Base-by-base conservation (phyloP, 1,140 invertebrate genomes). In the Diabrotica undecimpunctata region DNA sequence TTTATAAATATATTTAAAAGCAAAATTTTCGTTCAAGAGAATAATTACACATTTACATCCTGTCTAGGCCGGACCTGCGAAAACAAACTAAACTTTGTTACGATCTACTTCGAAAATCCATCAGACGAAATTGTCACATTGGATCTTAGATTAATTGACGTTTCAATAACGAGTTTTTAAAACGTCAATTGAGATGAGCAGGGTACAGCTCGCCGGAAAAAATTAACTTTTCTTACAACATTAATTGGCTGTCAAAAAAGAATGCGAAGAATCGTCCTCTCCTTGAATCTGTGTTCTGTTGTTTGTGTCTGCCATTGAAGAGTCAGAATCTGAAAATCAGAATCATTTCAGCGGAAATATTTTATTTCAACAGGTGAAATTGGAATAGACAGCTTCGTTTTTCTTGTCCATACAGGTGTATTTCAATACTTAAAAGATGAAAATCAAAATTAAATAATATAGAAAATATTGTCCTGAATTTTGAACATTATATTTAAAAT, bases 111-210 rank as follows among this genome's bases (percentile, higher is more conserved):
- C 7, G 55, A 54, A 54, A 54, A 69, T 69, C 67, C 67, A 69
- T 69, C 67, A 69, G 60, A 59, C 64, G 41, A 64, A 52, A 66
- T 69, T 69, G 67, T 69, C 67, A 69, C 67, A 69, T 69, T 61
- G 64, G 51, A 66, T 66, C 68, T 69, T 66, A 69, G 65, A 66
- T 69, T 65, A 66, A 69, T 69, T 69, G 68, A 69, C 68, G 65
- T 69, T 66, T 69, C 65, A 69, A 69, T 66, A 69, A 69, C 68
- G 65, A 66, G 65, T 69, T 69, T 66, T 69, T 69, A 62, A 66
- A 69, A 69, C 66, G 68, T 69, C 68, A 66, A 69, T 69, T 55
- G 35, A 60, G 68, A 66, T 60, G 67, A 69, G 59, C 62, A 54
- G 51, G 41, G 56, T 59, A 61, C 38, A 63, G 55, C 64, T 46